Base-by-base conservation (phyloP, 2,888 invertebrate species). In the Trachelus iudaicus region DNA sequence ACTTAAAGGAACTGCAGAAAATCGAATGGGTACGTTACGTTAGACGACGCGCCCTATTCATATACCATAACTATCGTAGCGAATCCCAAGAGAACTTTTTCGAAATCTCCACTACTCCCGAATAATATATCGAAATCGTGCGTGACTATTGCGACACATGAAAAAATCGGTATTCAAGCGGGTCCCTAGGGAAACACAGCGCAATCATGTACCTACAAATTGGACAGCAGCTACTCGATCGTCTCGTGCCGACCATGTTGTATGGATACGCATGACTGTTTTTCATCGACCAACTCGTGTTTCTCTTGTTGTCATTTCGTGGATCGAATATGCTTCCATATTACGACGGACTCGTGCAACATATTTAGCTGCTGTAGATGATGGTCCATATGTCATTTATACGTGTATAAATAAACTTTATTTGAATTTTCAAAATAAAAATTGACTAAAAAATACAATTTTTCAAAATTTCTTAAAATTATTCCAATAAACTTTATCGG, bases 121-220 rank as follows among this genome's bases (percentile, higher is more conserved):
- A 56, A 23, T 56, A 56, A 56, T 56, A 23, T 56, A 56, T 56
- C 56, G 56, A 23, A 56, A 56, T 56, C 9, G 9, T 56, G 56
- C 56, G 56, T 56, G 23, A 23, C 56, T 56, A 56, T 56, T 15
- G 9, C 56, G 56, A 23, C 15, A 56, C 56, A 40, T 40, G 6
- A 56, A 71, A 71, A 71, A 71, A 33, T 71, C 71, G 71, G 71
- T 71, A 71, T 71, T 71, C 71, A 31, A 31, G 31, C 31, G 13
- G 71, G n/a, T 71, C 71, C 31, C 71, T 34, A 34, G 33, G 71
- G 33, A 71, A 71, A 31, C 71, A 71, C 71, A 9, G 12, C 71
- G 13, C 71, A 34, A 31, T 11, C 71, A 31, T 71, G 71, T 71
- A 23, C 71, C 31, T 71, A 71, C 71, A 71, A 71, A 71, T 71